Conservation (phyloP, 2,113 vertebrate genomes). For the Phycodurus eques region DNA sequence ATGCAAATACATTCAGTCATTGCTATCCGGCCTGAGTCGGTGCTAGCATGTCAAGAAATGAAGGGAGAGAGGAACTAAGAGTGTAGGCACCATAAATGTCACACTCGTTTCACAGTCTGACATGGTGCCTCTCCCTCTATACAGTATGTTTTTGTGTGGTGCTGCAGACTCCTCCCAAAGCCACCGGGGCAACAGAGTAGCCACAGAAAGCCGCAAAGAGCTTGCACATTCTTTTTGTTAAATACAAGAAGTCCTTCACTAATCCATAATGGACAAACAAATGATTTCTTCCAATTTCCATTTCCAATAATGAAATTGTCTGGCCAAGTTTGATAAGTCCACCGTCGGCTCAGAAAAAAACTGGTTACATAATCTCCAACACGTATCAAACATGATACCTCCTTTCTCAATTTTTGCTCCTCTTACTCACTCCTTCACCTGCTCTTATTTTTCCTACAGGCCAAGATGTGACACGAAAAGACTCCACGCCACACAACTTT, state of each 20-base stretch:
- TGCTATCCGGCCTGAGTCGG: slow-evolving; percentile 11
- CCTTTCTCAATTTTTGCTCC: slow-evolving; percentile 29
- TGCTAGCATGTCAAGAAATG: slow-evolving; percentile 41
- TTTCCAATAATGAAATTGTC: slow-evolving; percentile 41
- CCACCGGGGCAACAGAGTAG: not conserved
- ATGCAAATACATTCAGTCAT: slow-evolving; percentile 51
- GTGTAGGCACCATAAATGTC: slow-evolving; percentile 28
- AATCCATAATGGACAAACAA: slow-evolving; percentile 18
- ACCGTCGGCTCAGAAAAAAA: slow-evolving; percentile 40
- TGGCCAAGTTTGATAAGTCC: slow-evolving; percentile 39
- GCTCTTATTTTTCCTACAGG: slow-evolving; percentile 19
- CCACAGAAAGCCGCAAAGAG: not conserved
- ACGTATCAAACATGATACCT: slow-evolving; percentile 39
- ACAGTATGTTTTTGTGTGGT: slow-evolving; percentile 1
- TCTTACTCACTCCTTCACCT: slow-evolving; percentile 27
- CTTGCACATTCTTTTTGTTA: no score
- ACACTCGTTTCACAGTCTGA: slow-evolving; percentile 24
- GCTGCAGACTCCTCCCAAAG: not conserved
- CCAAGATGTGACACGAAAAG: slow-evolving; percentile 32
- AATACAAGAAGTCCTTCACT: slow-evolving; percentile 29
- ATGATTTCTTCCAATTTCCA: slow-evolving; percentile 25
- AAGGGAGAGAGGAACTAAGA: slow-evolving; percentile 30
- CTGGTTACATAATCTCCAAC: slow-evolving; percentile 47
- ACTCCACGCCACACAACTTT: slow-evolving; percentile 32
- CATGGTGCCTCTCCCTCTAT: slow-evolving; percentile 27